These are phyloP conservation scores for Tenthredo livida DNA, from an alignment of 2,888 invertebrate genomes.

Conservation along the genomic window DNA sequence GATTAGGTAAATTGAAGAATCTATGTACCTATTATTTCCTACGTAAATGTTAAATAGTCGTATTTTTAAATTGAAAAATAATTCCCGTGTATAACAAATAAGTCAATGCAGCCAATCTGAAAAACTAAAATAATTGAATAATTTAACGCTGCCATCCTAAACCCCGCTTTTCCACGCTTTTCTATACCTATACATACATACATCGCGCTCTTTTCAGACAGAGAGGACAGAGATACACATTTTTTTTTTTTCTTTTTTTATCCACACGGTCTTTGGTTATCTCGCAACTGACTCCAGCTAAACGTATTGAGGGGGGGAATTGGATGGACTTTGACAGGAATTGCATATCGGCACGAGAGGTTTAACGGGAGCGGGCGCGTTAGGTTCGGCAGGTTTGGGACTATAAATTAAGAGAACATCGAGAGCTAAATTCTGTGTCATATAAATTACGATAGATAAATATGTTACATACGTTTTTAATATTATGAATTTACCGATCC, in stretches of 20 bases:
- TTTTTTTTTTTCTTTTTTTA: neutral
- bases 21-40: neutral
- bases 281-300: neutral
- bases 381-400: neutral
- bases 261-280: neutral
- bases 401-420: neutral
- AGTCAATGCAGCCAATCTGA: neutral
- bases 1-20: neutral
- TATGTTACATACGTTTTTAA: neutral
- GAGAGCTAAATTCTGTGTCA: neutral
- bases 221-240: neutral
- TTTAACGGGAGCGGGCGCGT: neutral
- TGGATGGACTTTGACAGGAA: slow-evolving; percentile 49
- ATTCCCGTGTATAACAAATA: neutral
- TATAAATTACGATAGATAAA: neutral
- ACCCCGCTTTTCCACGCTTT: neutral
- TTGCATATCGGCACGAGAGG: slow-evolving; percentile 38
- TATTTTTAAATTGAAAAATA: neutral
- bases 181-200: neutral
- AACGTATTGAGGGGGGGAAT: slow-evolving; percentile 7
- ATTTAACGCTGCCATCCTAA: neutral
- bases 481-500: neutral
- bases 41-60: neutral
- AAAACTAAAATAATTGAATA: slow-evolving; percentile 29
- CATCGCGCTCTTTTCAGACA: neutral